Base-by-base conservation (phyloP, 2,113 vertebrate genomes). In the Xiphophorus couchianus region DNA sequence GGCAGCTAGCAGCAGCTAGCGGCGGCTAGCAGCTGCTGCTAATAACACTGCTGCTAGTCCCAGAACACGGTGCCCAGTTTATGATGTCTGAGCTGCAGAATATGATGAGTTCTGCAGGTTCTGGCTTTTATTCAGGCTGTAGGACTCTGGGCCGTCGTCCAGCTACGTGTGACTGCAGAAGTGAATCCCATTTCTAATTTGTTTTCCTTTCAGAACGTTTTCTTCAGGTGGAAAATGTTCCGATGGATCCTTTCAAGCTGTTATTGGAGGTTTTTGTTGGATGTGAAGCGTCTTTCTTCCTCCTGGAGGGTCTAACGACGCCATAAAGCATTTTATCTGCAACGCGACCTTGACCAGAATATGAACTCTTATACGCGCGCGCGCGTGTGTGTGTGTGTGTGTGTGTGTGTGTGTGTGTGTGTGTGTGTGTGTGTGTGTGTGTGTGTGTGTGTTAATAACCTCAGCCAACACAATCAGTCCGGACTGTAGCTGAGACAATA, bases 261-360 rank as follows among this genome's bases (percentile, higher is more conserved):
- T 65, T 35, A 65, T 65, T 65, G 28, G 28, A 65, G 63, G 62
- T 63, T 29, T 65, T 65, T 19, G 63, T 63, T 63, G 17, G 22
- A 58, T 2, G 17, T 65, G 17, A 35, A n/a, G 66, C 64, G 7
- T 58, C 51, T 22, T 58, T 29, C 65, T 11, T 61, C 42, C 7
- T 54, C 69, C 66, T 68, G 48, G 5, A 29, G 9, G 4, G 64
- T 77, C 71, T 83, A 76, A 81, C 70, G 29, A 80, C 58, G 0
- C 9, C 68, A 78, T 84, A 74, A 82, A 82, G 76, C 66, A 71
- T 66, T 73, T 85, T 71, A 82, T 86, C 76, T 82, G 13, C 63
- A n/a, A 1, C 1, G 14, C 64, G 77, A 86, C 89, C 89, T 89
- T 90, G 83, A 90, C 85, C 87, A 73, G 62, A 73, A 48, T 14